Evolutionary conservation across 2,888 invertebrate genomes (phyloP), one percentile per base, ranked within the genome.

Genomic region (Melanchra persicariae): DNA sequence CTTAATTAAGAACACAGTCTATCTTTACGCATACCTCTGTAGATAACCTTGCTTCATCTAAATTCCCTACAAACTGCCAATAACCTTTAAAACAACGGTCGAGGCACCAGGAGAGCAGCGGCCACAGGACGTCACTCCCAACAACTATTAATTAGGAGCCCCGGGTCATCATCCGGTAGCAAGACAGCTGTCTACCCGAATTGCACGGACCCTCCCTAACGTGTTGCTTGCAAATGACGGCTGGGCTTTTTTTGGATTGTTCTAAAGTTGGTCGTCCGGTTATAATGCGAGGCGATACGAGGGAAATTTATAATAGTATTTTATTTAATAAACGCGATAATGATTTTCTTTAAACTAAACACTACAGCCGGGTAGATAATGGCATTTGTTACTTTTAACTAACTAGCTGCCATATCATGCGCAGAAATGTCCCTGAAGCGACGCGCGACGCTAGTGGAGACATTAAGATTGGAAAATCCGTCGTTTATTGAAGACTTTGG

Each of bases 81-180:
- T 81, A 83, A 40, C 51, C 17, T 60, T 69, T 66, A 65, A 67
- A 75, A 79, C 64, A 64, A 71, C 47, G 30, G 51, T 55, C 47
- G 55, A 60, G 51, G 77, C 75, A 81, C 77, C 49, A 84, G 73
- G 68, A 47, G 60, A 70, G 74, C 84, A 83, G 78, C 58, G 85
- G 79, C 85, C 82, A 82, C 70, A 84, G 82, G 84, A 82, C 81
- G 88, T 88, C 88, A 86, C 84, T 84, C 81, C 87, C 87, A 89
- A 82, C 88, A 91, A 93, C 93, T 93, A 94, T 95, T 94, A 94
- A 94, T 94, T 94, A 94, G 89, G 91, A 89, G 91, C 92, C 92
- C 82, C 88, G 89, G 91, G 92, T 91, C 92, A 93, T 93, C 92
- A 92, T 92, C 91, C 85, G 80, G 85, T 81, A 86, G 87, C 89